Conservation (phyloP, 2,888 invertebrate genomes). For the Drosophila infuscata region DNA sequence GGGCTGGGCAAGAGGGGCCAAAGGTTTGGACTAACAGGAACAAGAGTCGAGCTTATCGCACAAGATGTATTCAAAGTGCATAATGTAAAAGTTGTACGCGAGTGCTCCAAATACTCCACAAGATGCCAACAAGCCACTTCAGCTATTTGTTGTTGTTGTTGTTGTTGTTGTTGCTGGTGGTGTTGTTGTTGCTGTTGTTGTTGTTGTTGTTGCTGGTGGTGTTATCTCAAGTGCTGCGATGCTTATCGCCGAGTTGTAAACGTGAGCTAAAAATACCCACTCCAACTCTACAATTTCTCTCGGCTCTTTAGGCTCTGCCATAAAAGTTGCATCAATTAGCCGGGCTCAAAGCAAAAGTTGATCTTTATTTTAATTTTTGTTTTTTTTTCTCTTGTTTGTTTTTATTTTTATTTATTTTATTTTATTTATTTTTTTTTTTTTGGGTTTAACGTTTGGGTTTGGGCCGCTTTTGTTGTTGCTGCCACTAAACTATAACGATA, state of each 20-base stretch:
- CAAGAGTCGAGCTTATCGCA: conserved; percentile 68
- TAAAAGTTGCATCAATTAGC: conserved; percentile 78
- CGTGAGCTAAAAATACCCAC: conserved; percentile 75
- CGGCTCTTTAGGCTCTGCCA: conserved; percentile 44
- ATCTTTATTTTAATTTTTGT: conserved; percentile 27
- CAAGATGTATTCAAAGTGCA: conserved; percentile 78
- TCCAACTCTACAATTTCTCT: conserved; percentile 39
- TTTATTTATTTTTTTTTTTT: conserved; percentile 12
- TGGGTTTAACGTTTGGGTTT: conserved; percentile 25
- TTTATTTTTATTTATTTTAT: conserved; percentile 13
- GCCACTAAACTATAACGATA: conserved; percentile 83
- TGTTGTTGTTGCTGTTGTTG: conserved; percentile 45
- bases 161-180: conserved; percentile 22
- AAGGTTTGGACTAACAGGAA: conserved; percentile 32
- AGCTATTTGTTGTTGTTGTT: conserved; percentile 21
- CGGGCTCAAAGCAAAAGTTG: conserved; percentile 55
- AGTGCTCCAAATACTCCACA: conserved; percentile 73
- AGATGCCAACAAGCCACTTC: conserved; percentile 48
- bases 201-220: conserved; percentile 46
- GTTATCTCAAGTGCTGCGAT: conserved; percentile 78
- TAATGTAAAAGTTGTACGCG: conserved; percentile 76
- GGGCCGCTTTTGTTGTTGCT: conserved; percentile 71
- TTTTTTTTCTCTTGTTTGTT: conserved; percentile 13
- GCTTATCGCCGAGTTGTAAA: conserved; percentile 72
- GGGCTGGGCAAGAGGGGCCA: neutral